These are phyloP conservation scores for Calliphora vomitoria DNA, from an alignment of 2,888 invertebrate species.

Conservation along the genomic window DNA sequence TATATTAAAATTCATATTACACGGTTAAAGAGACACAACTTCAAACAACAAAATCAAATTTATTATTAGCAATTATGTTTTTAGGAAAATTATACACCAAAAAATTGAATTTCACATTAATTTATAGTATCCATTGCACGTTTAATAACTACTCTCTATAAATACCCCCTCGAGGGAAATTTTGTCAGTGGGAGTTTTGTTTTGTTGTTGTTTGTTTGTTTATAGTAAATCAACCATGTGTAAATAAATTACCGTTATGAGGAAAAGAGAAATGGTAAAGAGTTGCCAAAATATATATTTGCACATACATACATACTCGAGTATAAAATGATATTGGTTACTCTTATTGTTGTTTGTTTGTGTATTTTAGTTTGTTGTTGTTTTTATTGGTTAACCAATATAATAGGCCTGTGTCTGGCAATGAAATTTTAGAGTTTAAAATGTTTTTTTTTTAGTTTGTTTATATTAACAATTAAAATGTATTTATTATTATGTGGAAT, in stretches of 20 bases:
- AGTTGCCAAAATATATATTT: conserved; percentile 39
- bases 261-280: background rate
- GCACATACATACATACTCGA: background rate
- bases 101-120: conserved; percentile 49
- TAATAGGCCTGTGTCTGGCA: conserved; percentile 67
- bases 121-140: conserved; percentile 53
- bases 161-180: conserved; percentile 45
- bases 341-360: conserved; percentile 14
- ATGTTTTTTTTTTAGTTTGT: background rate
- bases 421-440: conserved; percentile 56
- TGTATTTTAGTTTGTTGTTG: conserved; percentile 46
- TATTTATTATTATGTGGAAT: conserved; percentile 20
- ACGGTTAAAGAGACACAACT: conserved; percentile 44
- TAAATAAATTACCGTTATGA: conserved; percentile 59
- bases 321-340: conserved; percentile 40
- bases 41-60: conserved; percentile 26
- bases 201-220: conserved; percentile 8
- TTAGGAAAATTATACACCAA: conserved; percentile 44
- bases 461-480: conserved; percentile 20
- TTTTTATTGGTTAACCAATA: conserved; percentile 70
- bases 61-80: conserved; percentile 48
- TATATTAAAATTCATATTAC: conserved; percentile 70
- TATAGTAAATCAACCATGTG: conserved; percentile 64
- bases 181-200: background rate
- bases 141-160: conserved; percentile 60